Base-by-base conservation (phyloP, 2,888 invertebrate species). In the Hirtodrosophila cameraria region DNA sequence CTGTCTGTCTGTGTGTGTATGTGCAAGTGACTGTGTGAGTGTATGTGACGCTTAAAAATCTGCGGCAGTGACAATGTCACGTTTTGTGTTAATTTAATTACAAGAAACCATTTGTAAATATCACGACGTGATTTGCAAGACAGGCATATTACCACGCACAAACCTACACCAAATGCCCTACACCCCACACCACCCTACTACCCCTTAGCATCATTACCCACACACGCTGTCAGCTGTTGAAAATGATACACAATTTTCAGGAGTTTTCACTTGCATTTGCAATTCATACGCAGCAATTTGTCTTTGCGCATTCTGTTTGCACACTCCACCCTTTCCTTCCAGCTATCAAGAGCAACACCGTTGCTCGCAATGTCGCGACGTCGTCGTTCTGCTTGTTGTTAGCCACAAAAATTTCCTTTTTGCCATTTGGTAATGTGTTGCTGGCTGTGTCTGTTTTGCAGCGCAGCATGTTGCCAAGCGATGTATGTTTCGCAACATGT, bases 81-180 rank as follows among this genome's bases (percentile, higher is more conserved):
- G 82, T 82, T 84, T 82, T 82, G 85, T 82, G 82, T 82, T 84
- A 82, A 82, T 82, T 82, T 84, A 82, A 82, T 82, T 82, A 82
- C 82, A 82, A 82, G 81, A 84, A 84, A 82, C 81, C 82, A 82
- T 82, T 82, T 82, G 82, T 82, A 82, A 82, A 82, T 82, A 82
- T 84, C 76, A 76, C 76, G 85, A 82, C 82, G 84, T 82, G 82
- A 81, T 82, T 84, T 84, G 85, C 76, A 69, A 76, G 62, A 58
- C 79, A 76, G 63, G 76, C 79, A 79, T 80, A 63, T 4, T 11
- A 39, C 48, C 12, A 11, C 43, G 11, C 5, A n/a, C 45, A 28
- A 15, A 11, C 12, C 35, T 5, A 23, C 23, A 23, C 23, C 23
- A 6, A 4, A 3, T 6, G 6, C 23, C 23, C 7, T 3, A 23